Percentiles rank a stretch among this genome's conserved stretches.
phyloP scores from a whole-genome alignment of 2,797 vertebrate genomes.

The Furcifer pardalis region DNA sequence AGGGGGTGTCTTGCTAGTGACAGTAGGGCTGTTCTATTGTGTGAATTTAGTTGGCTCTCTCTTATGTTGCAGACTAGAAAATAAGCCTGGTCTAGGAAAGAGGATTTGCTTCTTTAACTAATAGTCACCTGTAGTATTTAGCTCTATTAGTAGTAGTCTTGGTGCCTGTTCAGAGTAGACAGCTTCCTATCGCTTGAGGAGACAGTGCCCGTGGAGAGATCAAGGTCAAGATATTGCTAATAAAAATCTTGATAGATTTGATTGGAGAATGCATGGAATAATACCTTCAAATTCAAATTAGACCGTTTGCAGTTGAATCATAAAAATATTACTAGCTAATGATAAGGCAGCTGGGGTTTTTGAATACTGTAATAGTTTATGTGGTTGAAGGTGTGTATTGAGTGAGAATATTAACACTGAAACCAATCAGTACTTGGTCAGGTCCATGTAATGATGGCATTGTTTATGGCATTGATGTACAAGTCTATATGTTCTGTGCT shows the following conservation, averaged over 20 bases:
- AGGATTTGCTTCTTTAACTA: not conserved
- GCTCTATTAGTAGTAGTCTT: not conserved
- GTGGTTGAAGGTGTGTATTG: not conserved
- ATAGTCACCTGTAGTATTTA: not conserved
- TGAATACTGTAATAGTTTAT: too few species aligned
- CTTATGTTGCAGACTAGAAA: not conserved
- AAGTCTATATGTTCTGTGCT: not conserved
- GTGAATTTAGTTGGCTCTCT: not conserved
- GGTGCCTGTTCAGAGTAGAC: not conserved
- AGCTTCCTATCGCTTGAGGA: not conserved
- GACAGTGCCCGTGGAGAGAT: not conserved
- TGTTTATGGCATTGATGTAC: not conserved
- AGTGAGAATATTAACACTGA: not conserved
- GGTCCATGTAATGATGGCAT: too few species aligned
- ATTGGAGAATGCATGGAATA: not conserved
- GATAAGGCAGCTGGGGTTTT: too few species aligned
- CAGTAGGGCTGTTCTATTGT: not conserved
- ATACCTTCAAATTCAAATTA: not conserved
- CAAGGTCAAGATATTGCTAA: not conserved
- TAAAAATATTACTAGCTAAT: not conserved
- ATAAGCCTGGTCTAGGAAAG: not conserved
- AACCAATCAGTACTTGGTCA: not conserved
- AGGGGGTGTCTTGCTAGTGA: not conserved
- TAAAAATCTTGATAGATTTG: not conserved
- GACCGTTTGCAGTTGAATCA: not conserved